Evolutionary conservation across 2,888 invertebrate species (phyloP), one percentile per base, ranked within the genome.

Genomic region (Pasiphila rectangulata): DNA sequence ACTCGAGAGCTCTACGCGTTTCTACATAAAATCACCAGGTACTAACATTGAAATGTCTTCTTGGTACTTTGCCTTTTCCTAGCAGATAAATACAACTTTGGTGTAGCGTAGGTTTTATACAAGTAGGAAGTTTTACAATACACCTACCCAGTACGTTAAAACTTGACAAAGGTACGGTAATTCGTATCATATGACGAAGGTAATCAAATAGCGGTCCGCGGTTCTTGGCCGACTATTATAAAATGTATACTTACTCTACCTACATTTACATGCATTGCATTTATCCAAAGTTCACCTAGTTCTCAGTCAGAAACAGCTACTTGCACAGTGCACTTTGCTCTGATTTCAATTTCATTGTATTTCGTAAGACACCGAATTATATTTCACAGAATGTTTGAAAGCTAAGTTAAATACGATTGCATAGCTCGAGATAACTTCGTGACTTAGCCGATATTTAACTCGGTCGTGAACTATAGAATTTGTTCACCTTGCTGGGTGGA

Each of bases 381-480:
- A 50, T 57, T 59, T 59, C 46, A 39, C 42, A 29, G 45, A 43
- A 30, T 34, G 34, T 52, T 57, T 51, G 54, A 52, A 59, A 54
- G 56, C 45, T 50, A 50, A 46, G 46, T 56, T 47, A 54, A 54
- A 54, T 41, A 46, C 25, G 25, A 50, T 59, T 59, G 51, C 49
- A 39, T 42, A 47, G 29, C 53, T 37, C 57, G 50, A 64, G 68
- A 72, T 64, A 62, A 65, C 63, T 65, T 72, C 73, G 69, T 74
- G 70, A 75, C 69, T 64, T 51, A 59, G 51, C 51, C 54, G 56
- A 59, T 68, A 67, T 64, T 62, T 46, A 53, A 65, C 61, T 70
- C 72, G 75, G 70, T 73, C 78, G 65, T 79, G 77, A 81, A 75
- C 81, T 81, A 80, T 70, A 61, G 59, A 66, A 65, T 67, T 63